phyloP scores from a whole-genome alignment of 2,113 vertebrate genomes.

The Climacteris rufus region DNA sequence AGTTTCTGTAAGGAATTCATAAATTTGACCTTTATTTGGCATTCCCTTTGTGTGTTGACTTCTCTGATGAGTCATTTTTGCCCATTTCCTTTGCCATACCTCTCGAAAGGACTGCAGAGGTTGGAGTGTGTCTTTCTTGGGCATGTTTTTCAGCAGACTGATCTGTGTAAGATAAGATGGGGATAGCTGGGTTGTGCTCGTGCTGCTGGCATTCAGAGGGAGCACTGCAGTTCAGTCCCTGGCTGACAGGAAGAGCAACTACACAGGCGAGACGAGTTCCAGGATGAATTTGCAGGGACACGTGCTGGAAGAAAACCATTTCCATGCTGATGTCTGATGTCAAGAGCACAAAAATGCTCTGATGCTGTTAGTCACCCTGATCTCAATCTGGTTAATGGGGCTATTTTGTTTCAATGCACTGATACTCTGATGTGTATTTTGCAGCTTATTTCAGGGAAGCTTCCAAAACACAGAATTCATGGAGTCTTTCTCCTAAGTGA shows the following conservation, averaged over 20 bases:
- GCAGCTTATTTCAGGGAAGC: background rate
- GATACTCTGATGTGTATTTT: background rate
- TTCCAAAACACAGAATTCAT: background rate
- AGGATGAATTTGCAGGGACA: background rate
- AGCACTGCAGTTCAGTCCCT: rapidly evolving
- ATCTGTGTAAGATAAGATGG: background rate
- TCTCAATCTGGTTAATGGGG: background rate
- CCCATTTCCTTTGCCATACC: background rate
- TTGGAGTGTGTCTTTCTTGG: background rate
- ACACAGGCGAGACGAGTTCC: rapidly evolving
- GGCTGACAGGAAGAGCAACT: background rate
- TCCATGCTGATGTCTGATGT: background rate
- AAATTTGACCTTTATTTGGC: background rate
- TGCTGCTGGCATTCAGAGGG: background rate
- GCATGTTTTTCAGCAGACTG: background rate
- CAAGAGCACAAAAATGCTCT: rapidly evolving
- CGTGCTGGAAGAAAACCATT: background rate
- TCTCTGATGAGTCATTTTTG: background rate
- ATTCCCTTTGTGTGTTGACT: background rate
- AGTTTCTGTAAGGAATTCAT: background rate
- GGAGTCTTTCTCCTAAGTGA: background rate
- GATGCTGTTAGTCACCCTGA: background rate
- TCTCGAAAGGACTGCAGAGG: background rate
- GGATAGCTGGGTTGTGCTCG: background rate
- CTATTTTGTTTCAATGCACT: background rate